A percentile compares a stretch with the other conserved stretches of the same genome.
Conservation (phyloP, 2,113 vertebrate genomes). For the Cyphomyrus discorhynchus region DNA sequence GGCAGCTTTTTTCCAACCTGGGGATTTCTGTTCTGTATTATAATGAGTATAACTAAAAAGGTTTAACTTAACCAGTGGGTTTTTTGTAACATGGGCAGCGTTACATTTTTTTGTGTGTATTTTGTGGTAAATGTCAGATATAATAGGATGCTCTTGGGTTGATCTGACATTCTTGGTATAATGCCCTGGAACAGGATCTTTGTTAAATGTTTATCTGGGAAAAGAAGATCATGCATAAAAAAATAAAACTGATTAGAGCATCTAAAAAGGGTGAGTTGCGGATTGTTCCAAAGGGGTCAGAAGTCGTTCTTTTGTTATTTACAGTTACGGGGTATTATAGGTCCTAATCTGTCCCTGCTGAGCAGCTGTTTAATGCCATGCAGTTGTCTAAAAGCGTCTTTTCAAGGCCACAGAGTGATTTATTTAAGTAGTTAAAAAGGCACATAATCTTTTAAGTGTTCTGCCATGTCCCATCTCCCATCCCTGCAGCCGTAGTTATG, state of each 20-base stretch:
- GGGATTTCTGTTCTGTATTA: background rate
- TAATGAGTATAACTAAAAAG: constrained; percentile 1
- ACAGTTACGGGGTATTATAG: constrained; percentile 37
- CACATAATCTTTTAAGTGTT: constrained; percentile 46
- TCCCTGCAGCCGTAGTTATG: constrained; percentile 7
- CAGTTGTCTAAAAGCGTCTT: constrained; percentile 30
- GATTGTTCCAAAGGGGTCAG: constrained; percentile 28
- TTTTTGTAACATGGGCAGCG: background rate
- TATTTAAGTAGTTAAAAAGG: constrained; percentile 44
- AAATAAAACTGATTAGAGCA: constrained; percentile 26
- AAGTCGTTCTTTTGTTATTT: constrained; percentile 37
- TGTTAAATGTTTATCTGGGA: constrained; percentile 27
- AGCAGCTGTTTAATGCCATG: constrained; percentile 31
- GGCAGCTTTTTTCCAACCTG: background rate
- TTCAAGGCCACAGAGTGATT: constrained; percentile 32
- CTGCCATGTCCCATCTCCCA: constrained; percentile 29
- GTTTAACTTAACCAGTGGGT: background rate
- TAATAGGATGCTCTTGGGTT: constrained; percentile 27
- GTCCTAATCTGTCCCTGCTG: constrained; percentile 31
- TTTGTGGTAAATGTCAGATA: constrained; percentile 23
- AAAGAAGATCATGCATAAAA: constrained; percentile 29
- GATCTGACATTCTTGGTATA: constrained; percentile 28
- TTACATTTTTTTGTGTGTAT: background rate
- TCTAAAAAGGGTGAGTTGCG: constrained; percentile 24
- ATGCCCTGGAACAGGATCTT: constrained; percentile 27